Evolutionary conservation across 1,140 invertebrate genomes (phyloP).

Genomic region (Eriosoma lanigerum): DNA sequence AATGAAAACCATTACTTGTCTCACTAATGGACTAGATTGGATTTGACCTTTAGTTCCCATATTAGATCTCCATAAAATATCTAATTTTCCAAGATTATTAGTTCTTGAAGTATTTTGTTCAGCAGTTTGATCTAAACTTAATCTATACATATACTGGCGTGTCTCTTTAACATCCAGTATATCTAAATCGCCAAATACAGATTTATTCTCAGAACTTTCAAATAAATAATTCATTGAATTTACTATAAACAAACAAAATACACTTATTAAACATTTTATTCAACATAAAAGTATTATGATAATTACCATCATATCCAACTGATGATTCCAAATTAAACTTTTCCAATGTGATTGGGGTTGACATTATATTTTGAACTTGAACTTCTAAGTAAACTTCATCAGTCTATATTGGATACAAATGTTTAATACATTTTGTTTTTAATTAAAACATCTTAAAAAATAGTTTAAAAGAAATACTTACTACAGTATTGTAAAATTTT

Average conservation of each 20-base stretch:
- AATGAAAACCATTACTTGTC: constrained; percentile 67
- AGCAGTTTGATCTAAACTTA: constrained; percentile 73
- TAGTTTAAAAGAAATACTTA: background rate
- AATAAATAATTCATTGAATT: constrained; percentile 41
- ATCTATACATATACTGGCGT: constrained; percentile 91
- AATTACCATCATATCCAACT: constrained; percentile 74
- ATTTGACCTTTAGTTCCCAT: constrained; percentile 91
- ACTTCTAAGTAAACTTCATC: constrained; percentile 97
- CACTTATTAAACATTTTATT: background rate
- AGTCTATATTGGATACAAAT: constrained; percentile 62
- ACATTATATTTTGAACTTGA: constrained; percentile 93
- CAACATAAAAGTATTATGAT: background rate
- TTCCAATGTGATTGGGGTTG: constrained; percentile 85
- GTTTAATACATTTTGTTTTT: background rate
- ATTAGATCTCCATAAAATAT: constrained; percentile 96
- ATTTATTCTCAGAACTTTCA: constrained; percentile 60
- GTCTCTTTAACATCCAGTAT: constrained; percentile 75
- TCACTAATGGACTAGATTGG: constrained; percentile 91
- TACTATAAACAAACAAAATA: background rate
- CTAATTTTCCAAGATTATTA: constrained; percentile 92
- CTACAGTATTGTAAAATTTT: constrained; percentile 41
- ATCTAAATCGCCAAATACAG: constrained; percentile 84
- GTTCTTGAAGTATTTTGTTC: constrained; percentile 75
- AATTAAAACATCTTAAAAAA: background rate
- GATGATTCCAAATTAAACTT: constrained; percentile 90